Base-by-base conservation (phyloP, 2,888 invertebrate species). In the Sphinx pinastri region DNA sequence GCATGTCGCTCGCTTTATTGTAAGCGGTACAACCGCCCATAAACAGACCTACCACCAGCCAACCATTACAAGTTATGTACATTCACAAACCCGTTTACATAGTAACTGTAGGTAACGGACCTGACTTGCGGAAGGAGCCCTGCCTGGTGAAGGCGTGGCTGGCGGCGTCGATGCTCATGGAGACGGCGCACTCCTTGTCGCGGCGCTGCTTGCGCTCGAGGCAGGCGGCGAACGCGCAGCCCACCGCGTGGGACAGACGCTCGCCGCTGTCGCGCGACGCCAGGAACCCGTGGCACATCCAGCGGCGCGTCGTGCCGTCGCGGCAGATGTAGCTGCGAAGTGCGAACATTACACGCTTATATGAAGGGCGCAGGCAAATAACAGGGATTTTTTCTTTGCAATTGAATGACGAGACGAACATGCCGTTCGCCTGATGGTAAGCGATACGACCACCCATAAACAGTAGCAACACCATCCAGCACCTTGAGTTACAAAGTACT, bases 211-310 rank as follows among this genome's bases (percentile, higher is more conserved):
- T 99, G 83, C 98, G 96, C 88, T 99, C 99, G 79, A 99, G 94
- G 84, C 99, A 99, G 2, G 99, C 98, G 70, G 99, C 98, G 94
- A 99, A 99, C 67, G 99, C 99, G 94, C 99, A 99, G 57, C 99
- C 99, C 47, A 99, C 99, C 1, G 99, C 99, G 93, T 99, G 99
- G 80, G 99, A 99, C 76, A 99, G 94, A 63, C 99, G 95, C 94
- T 99, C 99, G 71, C 99, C 99, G 79, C 98, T 97, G 92, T 99
- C 99, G 87, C 99, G 97, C 69, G 97, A 95, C 68, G 99, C 99
- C 76, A 99, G 95, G 90, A 99, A 99, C 55, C 99, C 99, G 93
- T 99, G 99, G 88, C 99, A 99, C 99, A 99, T 99, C 99, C 99
- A 99, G 19, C 99, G 96, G 8, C 99, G 95, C 0, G 99, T 99